A percentile compares a stretch with the other conserved stretches of the same genome.
Evolutionary conservation across 1,140 invertebrate species (phyloP).

Genomic region (Chymomyza costata): DNA sequence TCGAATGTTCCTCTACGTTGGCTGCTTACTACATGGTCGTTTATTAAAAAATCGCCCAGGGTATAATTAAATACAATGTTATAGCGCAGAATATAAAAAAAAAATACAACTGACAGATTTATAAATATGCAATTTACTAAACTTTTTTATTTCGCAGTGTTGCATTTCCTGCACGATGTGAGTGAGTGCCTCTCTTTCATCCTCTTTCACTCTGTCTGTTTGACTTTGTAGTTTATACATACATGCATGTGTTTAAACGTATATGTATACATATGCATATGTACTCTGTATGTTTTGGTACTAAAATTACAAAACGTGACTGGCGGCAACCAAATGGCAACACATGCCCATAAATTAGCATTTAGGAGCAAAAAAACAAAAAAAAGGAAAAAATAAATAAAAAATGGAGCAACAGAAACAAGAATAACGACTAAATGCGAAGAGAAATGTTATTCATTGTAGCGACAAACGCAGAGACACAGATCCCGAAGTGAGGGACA

Average conservation of each 20-base stretch:
- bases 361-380: constrained; percentile 60
- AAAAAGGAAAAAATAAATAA: constrained; percentile 29
- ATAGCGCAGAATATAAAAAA: constrained; percentile 59
- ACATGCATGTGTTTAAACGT: constrained; percentile 8
- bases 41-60: too few species aligned
- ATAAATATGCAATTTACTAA: constrained; percentile 74
- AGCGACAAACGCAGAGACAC: constrained; percentile 27
- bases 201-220: too few species aligned
- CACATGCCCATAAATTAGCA: constrained; percentile 73
- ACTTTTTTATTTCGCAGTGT: constrained; percentile 65
- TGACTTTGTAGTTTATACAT: constrained; percentile 23
- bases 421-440: constrained; percentile 56
- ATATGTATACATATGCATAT: constrained; percentile 10
- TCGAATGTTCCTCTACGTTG: too few species aligned
- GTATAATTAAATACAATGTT: too few species aligned
- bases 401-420: constrained; percentile 37
- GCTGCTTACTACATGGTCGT: too few species aligned
- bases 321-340: constrained; percentile 63
- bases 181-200: constrained; percentile 27
- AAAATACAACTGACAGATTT: constrained; percentile 75
- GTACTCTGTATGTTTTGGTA: constrained; percentile 38
- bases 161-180: constrained; percentile 73
- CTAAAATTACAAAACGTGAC: constrained; percentile 62
- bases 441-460: constrained; percentile 70
- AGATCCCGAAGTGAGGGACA: background rate